Evolutionary conservation across 2,113 vertebrate species (phyloP).

Genomic region (Gavialis gangeticus): DNA sequence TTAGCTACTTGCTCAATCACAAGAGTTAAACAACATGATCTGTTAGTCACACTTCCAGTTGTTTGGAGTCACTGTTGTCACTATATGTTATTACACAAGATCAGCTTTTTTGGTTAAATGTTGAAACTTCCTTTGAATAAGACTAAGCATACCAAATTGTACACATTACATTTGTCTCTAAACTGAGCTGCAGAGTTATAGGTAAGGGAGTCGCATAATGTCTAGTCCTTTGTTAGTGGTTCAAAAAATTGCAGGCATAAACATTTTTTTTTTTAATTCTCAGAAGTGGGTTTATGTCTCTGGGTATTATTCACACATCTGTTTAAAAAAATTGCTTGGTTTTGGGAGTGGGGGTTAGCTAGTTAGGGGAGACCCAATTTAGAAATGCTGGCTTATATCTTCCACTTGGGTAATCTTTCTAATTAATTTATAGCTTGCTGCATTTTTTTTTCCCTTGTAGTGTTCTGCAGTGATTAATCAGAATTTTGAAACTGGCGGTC

Average conservation of each 20-base stretch:
- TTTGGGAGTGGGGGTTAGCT: background rate
- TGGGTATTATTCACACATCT: background rate
- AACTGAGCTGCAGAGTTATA: background rate
- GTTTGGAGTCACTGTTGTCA: background rate
- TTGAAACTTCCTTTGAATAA: background rate
- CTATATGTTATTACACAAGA: background rate
- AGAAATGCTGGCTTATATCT: background rate
- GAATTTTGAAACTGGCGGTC: constrained; percentile 48
- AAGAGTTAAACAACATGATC: accelerated
- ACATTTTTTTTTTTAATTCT: background rate
- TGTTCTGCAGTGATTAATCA: constrained; percentile 56
- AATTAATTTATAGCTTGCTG: constrained; percentile 54
- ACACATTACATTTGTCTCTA: background rate
- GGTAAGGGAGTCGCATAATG: background rate
- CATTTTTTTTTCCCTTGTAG: accelerated
- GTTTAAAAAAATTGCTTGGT: background rate
- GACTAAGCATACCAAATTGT: background rate
- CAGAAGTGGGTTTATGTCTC: background rate
- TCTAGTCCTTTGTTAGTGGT: background rate
- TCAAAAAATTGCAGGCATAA: background rate
- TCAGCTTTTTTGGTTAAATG: background rate
- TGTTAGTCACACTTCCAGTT: background rate
- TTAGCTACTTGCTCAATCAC: background rate
- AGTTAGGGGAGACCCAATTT: background rate
- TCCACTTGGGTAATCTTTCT: constrained; percentile 42